These are phyloP conservation scores for Hirudinaria manillensis DNA, from an alignment of 2,888 invertebrate genomes.

Conservation along the genomic window DNA sequence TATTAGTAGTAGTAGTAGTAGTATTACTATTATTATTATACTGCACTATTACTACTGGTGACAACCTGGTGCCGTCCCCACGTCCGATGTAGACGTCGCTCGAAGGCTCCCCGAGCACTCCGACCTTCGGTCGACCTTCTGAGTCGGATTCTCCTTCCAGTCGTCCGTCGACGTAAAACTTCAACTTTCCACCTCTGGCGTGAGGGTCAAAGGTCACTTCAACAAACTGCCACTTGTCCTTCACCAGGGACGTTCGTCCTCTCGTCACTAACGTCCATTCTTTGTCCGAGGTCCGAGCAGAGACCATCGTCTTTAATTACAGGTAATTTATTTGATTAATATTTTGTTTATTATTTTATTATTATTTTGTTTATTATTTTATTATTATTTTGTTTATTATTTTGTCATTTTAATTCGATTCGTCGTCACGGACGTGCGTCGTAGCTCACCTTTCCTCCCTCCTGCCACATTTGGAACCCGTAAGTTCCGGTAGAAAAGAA, in stretches of 20 bases:
- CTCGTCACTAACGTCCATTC: slow-evolving; percentile 34
- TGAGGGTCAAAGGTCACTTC: slow-evolving; percentile 42
- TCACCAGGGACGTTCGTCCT: slow-evolving; percentile 31
- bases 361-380: background rate
- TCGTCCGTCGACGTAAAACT: slow-evolving; percentile 45
- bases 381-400: too few species aligned
- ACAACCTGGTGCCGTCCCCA: slow-evolving; percentile 33
- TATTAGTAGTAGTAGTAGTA: background rate
- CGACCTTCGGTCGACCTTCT: background rate
- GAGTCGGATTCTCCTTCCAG: slow-evolving; percentile 33
- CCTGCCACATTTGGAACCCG: slow-evolving; percentile 45
- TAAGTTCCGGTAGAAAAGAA: slow-evolving; percentile 48
- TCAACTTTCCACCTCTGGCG: background rate
- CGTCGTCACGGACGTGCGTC: too few species aligned
- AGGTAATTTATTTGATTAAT: background rate
- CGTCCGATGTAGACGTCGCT: slow-evolving; percentile 37
- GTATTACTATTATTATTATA: background rate
- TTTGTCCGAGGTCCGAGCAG: slow-evolving; percentile 33
- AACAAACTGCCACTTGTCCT: slow-evolving; percentile 48
- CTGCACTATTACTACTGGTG: background rate
- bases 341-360: background rate
- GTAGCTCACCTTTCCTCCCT: slow-evolving; percentile 39
- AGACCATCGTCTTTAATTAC: slow-evolving; percentile 24
- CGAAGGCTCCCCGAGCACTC: background rate
- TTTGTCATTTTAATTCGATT: too few species aligned